Conservation (phyloP, 1,140 invertebrate genomes). For the Caenorhabditis inopinata region DNA sequence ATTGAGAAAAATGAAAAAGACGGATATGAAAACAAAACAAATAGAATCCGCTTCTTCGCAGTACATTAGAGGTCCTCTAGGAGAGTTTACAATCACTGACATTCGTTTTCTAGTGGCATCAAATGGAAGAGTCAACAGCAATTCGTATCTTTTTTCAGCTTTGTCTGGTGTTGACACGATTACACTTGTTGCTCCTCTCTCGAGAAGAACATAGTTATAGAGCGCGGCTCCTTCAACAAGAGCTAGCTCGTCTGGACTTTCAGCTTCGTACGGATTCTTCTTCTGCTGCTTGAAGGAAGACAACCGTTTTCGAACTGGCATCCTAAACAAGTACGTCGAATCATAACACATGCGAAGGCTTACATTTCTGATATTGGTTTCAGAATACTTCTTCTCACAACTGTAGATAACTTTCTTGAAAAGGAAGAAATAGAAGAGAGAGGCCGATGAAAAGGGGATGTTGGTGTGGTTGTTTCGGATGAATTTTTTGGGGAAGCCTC, state of each 20-base stretch:
- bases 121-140: conserved; percentile 80
- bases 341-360: too few relatives aligned
- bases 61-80: conserved; percentile 74
- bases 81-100: conserved; percentile 82
- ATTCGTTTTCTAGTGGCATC: conserved; percentile 91
- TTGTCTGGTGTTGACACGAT: conserved; percentile 89
- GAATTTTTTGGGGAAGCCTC: not conserved
- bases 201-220: conserved; percentile 23
- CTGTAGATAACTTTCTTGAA: conserved; percentile 8
- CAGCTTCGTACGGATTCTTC: conserved; percentile 52
- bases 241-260: conserved; percentile 68
- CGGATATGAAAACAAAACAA: too few relatives aligned
- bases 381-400: conserved; percentile 9
- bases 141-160: conserved; percentile 77
- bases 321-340: not conserved
- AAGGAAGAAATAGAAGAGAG: conserved; percentile 1
- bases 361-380: not conserved
- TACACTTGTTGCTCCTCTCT: conserved; percentile 73
- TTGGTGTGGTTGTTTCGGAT: not conserved
- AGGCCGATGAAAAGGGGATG: not conserved
- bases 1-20: conserved; percentile 34
- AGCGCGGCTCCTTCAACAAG: conserved; percentile 62
- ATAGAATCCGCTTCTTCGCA: conserved; percentile 87
- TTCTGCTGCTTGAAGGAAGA: conserved; percentile 1
- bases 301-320: not conserved